Base-by-base conservation (phyloP, 2,113 vertebrate species). In the Mus musculus region DNA sequence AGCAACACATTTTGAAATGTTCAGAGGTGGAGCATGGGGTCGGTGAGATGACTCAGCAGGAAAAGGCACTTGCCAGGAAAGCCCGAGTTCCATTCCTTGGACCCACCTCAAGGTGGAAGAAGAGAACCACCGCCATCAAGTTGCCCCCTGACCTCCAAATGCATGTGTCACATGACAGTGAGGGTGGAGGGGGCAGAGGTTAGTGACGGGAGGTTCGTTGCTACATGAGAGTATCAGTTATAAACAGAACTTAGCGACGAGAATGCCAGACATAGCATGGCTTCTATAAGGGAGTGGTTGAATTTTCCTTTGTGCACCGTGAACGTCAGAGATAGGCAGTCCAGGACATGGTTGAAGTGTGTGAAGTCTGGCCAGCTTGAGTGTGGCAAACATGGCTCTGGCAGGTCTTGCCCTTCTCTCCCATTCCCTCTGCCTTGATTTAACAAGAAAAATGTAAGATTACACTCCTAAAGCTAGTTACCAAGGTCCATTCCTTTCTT, bases 1-100 rank as follows among this genome's bases (percentile, higher is more conserved):
- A 93, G 71, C 20, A n/a, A 24, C 46, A 54, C 77, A 39, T 89
- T 95, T 94, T 85, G 59, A 90, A 80, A 95, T 30, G 42, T 42
- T 42, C 42, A 42, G 42, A 42, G 42, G 42, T 42, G 24, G 22
- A 59, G 36, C 13, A 19, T 59, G 10, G 54, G 54, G 20, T 82
- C n/a, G 7, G 22, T 85, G 59, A 85, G 59, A 30, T 19, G 14
- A 24, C 82, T 42, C 39, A 6, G 42, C 3, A 19, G 28, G 28
- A 52, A 54, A 33, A 54, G 19, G 26, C 46, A 2, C 75, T 28
- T 49, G 46, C 26, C 46, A 52, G 24, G 24, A 26, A 49, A 52
- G 28, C 49, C 77, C 33, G 49, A 80, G 22, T 80, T 80, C 77
- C 49, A 19, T 54, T 19, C 61, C 81, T 30, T 22, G 39, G 10